These are phyloP conservation scores for Stegostoma tigrinum DNA, from an alignment of 2,113 vertebrate genomes.

Conservation along the genomic window DNA sequence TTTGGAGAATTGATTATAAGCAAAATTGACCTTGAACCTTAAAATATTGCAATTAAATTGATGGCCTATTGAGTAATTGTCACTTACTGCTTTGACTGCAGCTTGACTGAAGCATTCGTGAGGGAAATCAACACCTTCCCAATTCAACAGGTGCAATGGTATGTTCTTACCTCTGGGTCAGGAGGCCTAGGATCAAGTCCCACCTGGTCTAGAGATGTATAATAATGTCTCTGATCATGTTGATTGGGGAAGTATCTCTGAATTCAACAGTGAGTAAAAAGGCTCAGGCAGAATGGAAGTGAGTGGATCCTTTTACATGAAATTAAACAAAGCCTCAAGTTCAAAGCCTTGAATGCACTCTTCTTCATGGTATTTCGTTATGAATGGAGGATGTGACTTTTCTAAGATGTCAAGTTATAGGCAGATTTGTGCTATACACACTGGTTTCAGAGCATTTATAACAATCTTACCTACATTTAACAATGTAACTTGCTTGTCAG, in stretches of 20 bases:
- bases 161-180: no score
- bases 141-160: not conserved
- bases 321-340: not conserved
- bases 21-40: conserved; percentile 8
- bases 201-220: no score
- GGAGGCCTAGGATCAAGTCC: no score
- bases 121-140: not conserved
- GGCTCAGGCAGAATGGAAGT: not conserved
- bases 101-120: not conserved
- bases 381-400: not conserved
- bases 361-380: not conserved
- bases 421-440: not conserved
- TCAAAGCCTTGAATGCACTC: not conserved
- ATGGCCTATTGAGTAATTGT: not conserved
- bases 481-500: no score
- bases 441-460: no score
- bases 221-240: no score
- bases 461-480: no score
- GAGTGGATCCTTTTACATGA: not conserved
- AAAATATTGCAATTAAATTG: not conserved
- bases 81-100: not conserved
- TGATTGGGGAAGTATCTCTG: no score
- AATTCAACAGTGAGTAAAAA: not conserved
- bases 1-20: conserved; percentile 8
- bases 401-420: not conserved